Base-by-base conservation (phyloP, 2,888 invertebrate genomes). In the Limnephilus lunatus region DNA sequence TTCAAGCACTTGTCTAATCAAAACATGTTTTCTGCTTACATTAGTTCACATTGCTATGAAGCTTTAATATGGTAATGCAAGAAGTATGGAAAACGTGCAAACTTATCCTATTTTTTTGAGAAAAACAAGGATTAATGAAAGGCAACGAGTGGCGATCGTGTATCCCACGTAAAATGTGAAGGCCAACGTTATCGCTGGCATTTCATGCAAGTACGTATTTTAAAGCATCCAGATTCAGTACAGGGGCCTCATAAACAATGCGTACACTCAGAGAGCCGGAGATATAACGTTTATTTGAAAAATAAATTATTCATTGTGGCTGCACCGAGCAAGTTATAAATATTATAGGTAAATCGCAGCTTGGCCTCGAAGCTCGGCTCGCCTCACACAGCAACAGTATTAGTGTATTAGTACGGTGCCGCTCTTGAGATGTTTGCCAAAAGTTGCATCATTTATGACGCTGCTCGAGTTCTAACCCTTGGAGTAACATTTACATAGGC, bases 121-220 rank as follows among this genome's bases (percentile, higher is more conserved):
- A 87, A 89, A 89, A 87, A 85, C 92, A 90, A 91, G 91, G 92
- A 92, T 92, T 91, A 83, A 83, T 90, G 92, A 92, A 92, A 92
- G 92, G 92, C 83, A 88, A 92, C 88, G 82, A 90, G n/a, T 35
- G 85, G 88, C 87, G 91, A 88, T 88, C 90, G 91, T 81, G 90
- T 68, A 87, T 80, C 91, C 91, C 90, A 92, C 92, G 90, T 80
- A 88, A 91, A 91, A 92, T 92, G 91, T 86, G 92, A 92, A 92
- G 92, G 92, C 83, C 92, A 81, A 68, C 1, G 15, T 32, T 80
- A 83, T 91, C 88, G 85, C 83, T 92, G 92, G 90, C 91, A 92
- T 92, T 92, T 91, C 90, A 53, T 83, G 82, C 39, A 68, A 19
- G 53, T 30, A 53, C 53, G 19, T 53, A 53, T 25, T 80, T 86